Conservation (phyloP, 1,140 invertebrate species). For the Meloidogyne hapla region DNA sequence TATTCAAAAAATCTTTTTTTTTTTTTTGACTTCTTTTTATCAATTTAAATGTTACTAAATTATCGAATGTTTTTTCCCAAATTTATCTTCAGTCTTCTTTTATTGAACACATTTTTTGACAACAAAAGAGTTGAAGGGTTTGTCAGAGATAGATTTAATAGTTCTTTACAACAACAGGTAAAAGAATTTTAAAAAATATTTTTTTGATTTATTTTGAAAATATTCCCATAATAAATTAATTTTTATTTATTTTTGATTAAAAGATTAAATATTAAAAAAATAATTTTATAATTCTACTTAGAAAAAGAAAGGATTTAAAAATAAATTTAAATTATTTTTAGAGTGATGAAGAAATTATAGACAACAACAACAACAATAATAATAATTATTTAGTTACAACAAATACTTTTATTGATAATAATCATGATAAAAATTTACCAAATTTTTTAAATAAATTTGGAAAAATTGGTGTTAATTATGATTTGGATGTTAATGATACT, state of each 20-base stretch:
- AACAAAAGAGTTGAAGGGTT: neutral
- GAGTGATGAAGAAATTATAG: neutral
- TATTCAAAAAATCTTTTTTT: no score
- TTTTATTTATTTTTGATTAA: no score
- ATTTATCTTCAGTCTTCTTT: neutral
- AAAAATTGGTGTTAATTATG: conserved; percentile 8
- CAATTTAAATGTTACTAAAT: neutral
- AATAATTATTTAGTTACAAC: neutral
- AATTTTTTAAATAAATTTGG: conserved; percentile 25
- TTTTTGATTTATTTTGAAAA: no score
- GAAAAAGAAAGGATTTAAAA: no score
- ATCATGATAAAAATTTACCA: neutral
- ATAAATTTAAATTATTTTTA: neutral
- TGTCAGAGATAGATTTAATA: neutral
- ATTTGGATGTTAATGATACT: conserved; percentile 9
- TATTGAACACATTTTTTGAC: neutral
- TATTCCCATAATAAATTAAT: no score
- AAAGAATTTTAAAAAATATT: neutral
- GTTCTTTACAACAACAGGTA: neutral
- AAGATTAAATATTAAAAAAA: no score
- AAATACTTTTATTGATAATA: neutral
- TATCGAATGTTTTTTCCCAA: neutral
- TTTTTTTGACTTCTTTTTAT: no score
- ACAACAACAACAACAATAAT: neutral
- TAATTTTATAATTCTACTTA: no score